Evolutionary conservation across 2,113 vertebrate species (phyloP).

Genomic region (Galemys pyrenaicus): DNA sequence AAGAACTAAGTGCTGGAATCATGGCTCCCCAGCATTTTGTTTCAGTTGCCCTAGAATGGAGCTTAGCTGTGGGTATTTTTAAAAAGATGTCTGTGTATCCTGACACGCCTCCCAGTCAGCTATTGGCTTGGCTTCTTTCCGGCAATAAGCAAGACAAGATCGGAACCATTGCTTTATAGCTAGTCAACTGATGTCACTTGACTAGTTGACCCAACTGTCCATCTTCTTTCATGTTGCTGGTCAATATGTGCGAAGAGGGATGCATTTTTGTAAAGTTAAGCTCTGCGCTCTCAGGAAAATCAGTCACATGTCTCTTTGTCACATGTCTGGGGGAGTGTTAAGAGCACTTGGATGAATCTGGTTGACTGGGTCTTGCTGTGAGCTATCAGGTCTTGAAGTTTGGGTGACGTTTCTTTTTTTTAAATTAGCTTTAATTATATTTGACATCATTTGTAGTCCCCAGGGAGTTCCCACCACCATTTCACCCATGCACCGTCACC

Average conservation of each 20-base stretch:
- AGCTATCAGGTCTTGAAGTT: background rate
- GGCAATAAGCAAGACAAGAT: slow-evolving; percentile 57
- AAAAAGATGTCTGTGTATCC: background rate
- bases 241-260: background rate
- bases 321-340: background rate
- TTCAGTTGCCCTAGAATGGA: background rate
- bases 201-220: background rate
- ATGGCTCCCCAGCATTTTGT: background rate
- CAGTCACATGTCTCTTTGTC: background rate
- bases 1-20: background rate
- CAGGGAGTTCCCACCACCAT: too few relatives aligned
- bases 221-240: background rate
- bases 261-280: background rate
- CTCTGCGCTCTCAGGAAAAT: background rate
- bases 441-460: too few relatives aligned
- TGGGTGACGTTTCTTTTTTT: background rate
- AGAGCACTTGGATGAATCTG: background rate
- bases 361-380: background rate
- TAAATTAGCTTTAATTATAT: too few relatives aligned
- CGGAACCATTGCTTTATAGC: slow-evolving; percentile 5
- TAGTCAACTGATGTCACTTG: slow-evolving; percentile 25
- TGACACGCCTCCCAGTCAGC: background rate
- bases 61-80: background rate
- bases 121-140: background rate
- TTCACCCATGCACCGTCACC: too few relatives aligned